Evolutionary conservation across 2,113 vertebrate genomes (phyloP).

Genomic region (Taurulus bubalis): DNA sequence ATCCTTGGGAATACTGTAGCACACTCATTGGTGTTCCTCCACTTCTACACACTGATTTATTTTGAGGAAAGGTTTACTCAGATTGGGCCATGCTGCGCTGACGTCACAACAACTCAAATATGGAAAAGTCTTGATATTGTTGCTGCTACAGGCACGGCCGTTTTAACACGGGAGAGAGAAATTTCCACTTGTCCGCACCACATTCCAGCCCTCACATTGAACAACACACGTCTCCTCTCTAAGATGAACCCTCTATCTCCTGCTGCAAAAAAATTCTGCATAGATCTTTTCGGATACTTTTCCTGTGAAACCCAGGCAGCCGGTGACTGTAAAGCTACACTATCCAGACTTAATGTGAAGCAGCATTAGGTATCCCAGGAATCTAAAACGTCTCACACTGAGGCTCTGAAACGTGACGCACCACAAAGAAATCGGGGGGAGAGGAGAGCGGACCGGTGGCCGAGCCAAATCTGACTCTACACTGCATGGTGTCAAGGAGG

Average conservation of each 20-base stretch:
- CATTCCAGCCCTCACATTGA: constrained; percentile 71
- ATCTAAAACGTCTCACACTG: constrained; percentile 59
- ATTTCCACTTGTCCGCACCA: constrained; percentile 78
- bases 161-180: constrained; percentile 79
- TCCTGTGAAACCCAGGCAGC: constrained; percentile 38
- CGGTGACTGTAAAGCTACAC: constrained; percentile 32
- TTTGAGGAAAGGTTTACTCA: constrained; percentile 38
- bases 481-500: constrained; percentile 22
- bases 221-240: constrained; percentile 57
- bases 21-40: constrained; percentile 1
- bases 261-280: constrained; percentile 13
- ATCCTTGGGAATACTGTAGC: not conserved
- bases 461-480: constrained; percentile 29
- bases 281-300: constrained; percentile 41
- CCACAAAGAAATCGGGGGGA: constrained; percentile 16
- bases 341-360: constrained; percentile 40
- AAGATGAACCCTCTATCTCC: constrained; percentile 31
- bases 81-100: constrained; percentile 25
- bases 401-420: constrained; percentile 67
- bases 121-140: constrained; percentile 77
- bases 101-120: constrained; percentile 63
- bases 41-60: constrained; percentile 1
- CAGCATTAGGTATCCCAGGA: constrained; percentile 64
- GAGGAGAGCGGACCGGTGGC: not conserved
- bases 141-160: constrained; percentile 59